These are phyloP conservation scores for Hippoglossus stenolepis DNA, from an alignment of 2,113 vertebrate species.

Conservation along the genomic window DNA sequence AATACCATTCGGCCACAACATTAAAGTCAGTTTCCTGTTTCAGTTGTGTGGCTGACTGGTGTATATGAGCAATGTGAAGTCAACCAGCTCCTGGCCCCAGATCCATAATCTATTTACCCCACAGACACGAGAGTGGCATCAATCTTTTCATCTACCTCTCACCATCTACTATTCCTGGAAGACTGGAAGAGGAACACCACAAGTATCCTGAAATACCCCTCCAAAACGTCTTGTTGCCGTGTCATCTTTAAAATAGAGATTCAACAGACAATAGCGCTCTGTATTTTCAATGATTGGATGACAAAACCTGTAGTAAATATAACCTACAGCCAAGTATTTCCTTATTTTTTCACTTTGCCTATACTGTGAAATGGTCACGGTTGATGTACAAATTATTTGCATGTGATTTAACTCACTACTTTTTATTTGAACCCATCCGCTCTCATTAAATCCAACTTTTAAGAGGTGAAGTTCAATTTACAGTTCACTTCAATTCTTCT, in stretches of 20 bases:
- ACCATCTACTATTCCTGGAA: neutral
- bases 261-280: neutral
- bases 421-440: conserved; percentile 14
- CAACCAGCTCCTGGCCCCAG: neutral
- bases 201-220: neutral
- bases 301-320: neutral
- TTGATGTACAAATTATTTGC: conserved; percentile 16
- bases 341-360: neutral
- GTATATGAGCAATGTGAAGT: neutral
- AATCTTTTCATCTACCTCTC: too few relatives aligned
- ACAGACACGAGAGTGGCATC: too few relatives aligned
- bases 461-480: conserved; percentile 21
- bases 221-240: neutral
- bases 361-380: conserved; percentile 1
- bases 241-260: neutral
- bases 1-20: too few relatives aligned
- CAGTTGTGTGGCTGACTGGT: neutral
- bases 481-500: conserved; percentile 10
- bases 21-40: neutral
- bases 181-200: too few relatives aligned
- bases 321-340: conserved; percentile 1
- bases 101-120: too few relatives aligned
- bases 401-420: conserved; percentile 16
- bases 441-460: conserved; percentile 42
- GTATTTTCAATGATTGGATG: neutral